Conservation (phyloP, 2,113 vertebrate species). For the Hippocampus barbouri region DNA sequence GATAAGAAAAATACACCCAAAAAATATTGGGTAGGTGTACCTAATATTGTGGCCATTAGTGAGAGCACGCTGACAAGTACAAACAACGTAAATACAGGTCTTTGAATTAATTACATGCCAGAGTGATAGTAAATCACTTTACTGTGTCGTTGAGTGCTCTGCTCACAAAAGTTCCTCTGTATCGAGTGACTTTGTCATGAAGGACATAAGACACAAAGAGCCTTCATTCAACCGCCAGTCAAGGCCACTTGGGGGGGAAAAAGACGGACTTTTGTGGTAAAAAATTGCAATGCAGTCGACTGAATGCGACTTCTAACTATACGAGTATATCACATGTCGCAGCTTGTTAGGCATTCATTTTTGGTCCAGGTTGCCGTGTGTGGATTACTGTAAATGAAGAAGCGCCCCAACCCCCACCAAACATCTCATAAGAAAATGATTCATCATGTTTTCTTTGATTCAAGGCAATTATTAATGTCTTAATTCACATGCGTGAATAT, state of each 20-base stretch:
- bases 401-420: too few species aligned
- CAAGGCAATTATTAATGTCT: too few species aligned
- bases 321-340: slow-evolving; percentile 12
- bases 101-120: slow-evolving; percentile 1
- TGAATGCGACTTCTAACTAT: slow-evolving; percentile 7
- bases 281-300: slow-evolving; percentile 20
- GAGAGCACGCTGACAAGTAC: slow-evolving; percentile 7
- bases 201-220: slow-evolving; percentile 12
- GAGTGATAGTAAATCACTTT: slow-evolving; percentile 3
- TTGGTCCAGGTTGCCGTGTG: slow-evolving; percentile 50
- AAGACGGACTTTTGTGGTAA: slow-evolving; percentile 10
- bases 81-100: slow-evolving; percentile 3
- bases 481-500: too few species aligned
- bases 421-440: too few species aligned
- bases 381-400: too few species aligned
- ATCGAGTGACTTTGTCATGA: slow-evolving; percentile 14
- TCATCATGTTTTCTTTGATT: too few species aligned
- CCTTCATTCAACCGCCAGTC: slow-evolving; percentile 16
- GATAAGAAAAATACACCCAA: neutral
- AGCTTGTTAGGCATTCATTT: slow-evolving; percentile 28
- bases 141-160: neutral
- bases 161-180: slow-evolving; percentile 1
- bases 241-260: slow-evolving; percentile 1
- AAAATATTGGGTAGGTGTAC: neutral
- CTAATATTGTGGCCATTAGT: neutral